Base-by-base conservation (phyloP, 2,888 invertebrate genomes). In the Aporophyla nigra region DNA sequence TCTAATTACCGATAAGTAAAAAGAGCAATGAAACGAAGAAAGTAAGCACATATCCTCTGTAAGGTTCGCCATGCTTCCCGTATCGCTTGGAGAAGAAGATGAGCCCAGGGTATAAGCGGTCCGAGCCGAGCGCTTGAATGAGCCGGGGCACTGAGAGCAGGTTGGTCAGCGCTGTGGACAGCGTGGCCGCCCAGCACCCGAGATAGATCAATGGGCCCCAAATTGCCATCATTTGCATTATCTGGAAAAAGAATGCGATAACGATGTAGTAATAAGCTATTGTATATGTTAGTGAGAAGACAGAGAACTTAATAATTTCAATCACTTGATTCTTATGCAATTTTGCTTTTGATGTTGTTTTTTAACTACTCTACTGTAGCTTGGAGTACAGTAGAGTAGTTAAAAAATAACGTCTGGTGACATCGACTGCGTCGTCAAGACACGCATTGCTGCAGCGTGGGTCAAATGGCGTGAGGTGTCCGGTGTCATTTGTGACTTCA, bases 101-200 rank as follows among this genome's bases (percentile, higher is more conserved):
- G 84, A 99, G 97, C 14, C 98, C 98, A 0, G 99, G 99, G 95
- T 99, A 99, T 84, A 99, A 98, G 89, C 98, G 97, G 96, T 99
- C 99, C 80, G 98, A 98, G 78, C 99, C 99, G 58, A 99, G 97
- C 2, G 99, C 99, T 92, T 98, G 98, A 77, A 98, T 98, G 53
- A 98, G 95, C 54, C 98, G 97, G 6, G 99, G 99, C 5, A 99
- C 99, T 0, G 99, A 99, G 65, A 99, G 97, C 78, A 99, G 97
- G 95, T 99, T 99, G 5, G 99, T 99, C 61, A 99, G 96, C 0
- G 99, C 99, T 0, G 99, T 99, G 65, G 99, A 99, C n/a, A 99
- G 96, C 0, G 99, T 99, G 9, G 99, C 99, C 1, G 99, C 99
- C 96, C 99, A 99, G 91, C 99, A 99, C 1, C 99, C 99, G 1